Percentiles rank a stretch among this genome's conserved stretches.
These are phyloP conservation scores for Apodemus sylvaticus DNA, from an alignment of 2,113 vertebrate species.

Conservation along the genomic window DNA sequence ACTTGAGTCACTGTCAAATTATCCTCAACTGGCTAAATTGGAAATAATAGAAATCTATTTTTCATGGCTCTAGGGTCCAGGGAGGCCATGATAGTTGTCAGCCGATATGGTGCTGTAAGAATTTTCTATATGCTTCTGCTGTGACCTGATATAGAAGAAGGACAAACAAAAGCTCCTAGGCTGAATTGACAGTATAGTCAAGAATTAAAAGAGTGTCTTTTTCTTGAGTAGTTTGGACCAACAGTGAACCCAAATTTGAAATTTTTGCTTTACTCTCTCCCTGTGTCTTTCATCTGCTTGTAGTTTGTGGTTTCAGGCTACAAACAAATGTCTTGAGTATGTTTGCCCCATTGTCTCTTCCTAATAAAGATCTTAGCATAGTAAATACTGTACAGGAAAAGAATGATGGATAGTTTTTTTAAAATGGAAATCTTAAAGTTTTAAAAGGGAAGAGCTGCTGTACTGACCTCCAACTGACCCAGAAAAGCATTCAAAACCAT, in stretches of 20 bases:
- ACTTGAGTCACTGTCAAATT: not conserved
- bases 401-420: not conserved
- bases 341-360: not conserved
- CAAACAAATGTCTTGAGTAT: not conserved
- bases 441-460: not conserved
- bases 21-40: not conserved
- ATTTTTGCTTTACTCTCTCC: not conserved
- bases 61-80: not conserved
- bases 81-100: not conserved
- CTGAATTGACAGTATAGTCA: not conserved
- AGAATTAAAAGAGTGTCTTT: not conserved
- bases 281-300: not conserved
- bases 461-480: not conserved
- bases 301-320: not conserved
- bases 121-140: not conserved
- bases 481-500: not conserved
- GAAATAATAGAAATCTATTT: slow-evolving; percentile 2
- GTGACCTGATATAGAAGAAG: not conserved
- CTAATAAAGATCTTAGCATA: not conserved
- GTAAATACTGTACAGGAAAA: not conserved
- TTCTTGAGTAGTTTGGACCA: not conserved
- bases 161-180: not conserved
- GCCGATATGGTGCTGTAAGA: not conserved
- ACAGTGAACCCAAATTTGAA: not conserved
- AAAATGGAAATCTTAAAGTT: not conserved